Percentiles rank a stretch among this genome's conserved stretches.
Conservation (phyloP, 2,797 vertebrate species). For the Prunella strophiata region DNA sequence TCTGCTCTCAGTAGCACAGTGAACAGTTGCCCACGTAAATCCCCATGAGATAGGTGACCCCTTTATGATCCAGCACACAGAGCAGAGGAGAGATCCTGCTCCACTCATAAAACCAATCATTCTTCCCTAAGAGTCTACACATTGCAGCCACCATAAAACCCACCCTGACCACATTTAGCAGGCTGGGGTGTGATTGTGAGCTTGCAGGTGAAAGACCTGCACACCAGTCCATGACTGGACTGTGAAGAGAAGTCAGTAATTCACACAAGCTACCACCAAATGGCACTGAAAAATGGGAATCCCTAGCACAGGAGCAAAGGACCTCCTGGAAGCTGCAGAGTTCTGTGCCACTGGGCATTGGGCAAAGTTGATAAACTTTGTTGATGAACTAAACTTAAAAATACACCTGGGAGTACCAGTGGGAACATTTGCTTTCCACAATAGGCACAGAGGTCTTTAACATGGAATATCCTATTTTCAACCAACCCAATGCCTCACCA, state of each 20-base stretch:
- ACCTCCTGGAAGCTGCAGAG: slow-evolving; percentile 28
- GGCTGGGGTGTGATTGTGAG: slow-evolving; percentile 15
- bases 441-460: slow-evolving; percentile 49
- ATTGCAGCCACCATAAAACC: slow-evolving; percentile 61
- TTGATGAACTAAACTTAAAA: background rate
- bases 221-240: background rate
- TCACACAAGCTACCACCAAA: slow-evolving; percentile 51
- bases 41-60: background rate
- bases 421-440: slow-evolving; percentile 56
- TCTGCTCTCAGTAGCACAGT: slow-evolving; percentile 42
- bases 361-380: slow-evolving; percentile 50
- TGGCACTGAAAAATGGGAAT: slow-evolving; percentile 17
- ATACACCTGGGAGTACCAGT: background rate
- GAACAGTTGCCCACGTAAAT: slow-evolving; percentile 52
- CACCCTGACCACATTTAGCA: slow-evolving; percentile 28
- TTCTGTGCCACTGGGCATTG: slow-evolving; percentile 10
- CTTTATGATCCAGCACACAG: slow-evolving; percentile 17
- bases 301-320: background rate
- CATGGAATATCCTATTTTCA: background rate
- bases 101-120: slow-evolving; percentile 4
- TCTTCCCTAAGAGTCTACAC: background rate
- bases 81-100: slow-evolving; percentile 24
- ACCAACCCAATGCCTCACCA: background rate
- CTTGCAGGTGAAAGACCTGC: slow-evolving; percentile 46
- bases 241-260: slow-evolving; percentile 28